These are phyloP conservation scores for Drosophila quadrilineata DNA, from an alignment of 1,140 invertebrate species.

Conservation along the genomic window DNA sequence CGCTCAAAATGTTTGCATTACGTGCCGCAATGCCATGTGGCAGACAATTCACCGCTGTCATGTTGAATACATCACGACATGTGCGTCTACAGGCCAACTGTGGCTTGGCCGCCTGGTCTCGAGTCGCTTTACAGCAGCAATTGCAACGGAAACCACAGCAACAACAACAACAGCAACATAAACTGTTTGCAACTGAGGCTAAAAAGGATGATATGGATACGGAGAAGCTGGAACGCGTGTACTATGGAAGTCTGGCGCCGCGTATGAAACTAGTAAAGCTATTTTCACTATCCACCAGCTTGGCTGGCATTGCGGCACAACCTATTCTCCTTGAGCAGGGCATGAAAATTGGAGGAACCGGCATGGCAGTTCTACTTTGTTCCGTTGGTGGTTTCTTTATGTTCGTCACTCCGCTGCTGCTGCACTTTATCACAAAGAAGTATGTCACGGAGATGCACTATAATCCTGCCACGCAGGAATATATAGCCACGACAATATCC, in stretches of 20 bases:
- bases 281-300: constrained; percentile 90
- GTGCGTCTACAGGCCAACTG: constrained; percentile 5
- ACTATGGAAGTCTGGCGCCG: constrained; percentile 85
- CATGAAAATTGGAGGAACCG: constrained; percentile 82
- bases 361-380: constrained; percentile 84
- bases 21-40: constrained; percentile 36
- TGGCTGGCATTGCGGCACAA: constrained; percentile 86
- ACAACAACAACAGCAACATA: constrained; percentile 10
- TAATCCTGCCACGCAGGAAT: constrained; percentile 84
- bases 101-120: constrained; percentile 11
- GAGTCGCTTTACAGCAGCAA: constrained; percentile 8
- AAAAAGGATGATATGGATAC: constrained; percentile 14
- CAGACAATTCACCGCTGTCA: constrained; percentile 14
- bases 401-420: constrained; percentile 89
- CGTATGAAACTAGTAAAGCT: constrained; percentile 89
- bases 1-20: constrained; percentile 42
- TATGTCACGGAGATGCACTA: constrained; percentile 91
- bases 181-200: constrained; percentile 25
- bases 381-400: constrained; percentile 89
- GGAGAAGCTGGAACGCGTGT: constrained; percentile 81
- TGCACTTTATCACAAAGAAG: constrained; percentile 92
- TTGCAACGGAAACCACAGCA: constrained; percentile 2
- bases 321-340: constrained; percentile 87
- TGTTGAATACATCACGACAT: constrained; percentile 16
- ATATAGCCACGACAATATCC: constrained; percentile 87